phyloP scores from a whole-genome alignment of 2,797 vertebrate species.

The Dermochelys coriacea region DNA sequence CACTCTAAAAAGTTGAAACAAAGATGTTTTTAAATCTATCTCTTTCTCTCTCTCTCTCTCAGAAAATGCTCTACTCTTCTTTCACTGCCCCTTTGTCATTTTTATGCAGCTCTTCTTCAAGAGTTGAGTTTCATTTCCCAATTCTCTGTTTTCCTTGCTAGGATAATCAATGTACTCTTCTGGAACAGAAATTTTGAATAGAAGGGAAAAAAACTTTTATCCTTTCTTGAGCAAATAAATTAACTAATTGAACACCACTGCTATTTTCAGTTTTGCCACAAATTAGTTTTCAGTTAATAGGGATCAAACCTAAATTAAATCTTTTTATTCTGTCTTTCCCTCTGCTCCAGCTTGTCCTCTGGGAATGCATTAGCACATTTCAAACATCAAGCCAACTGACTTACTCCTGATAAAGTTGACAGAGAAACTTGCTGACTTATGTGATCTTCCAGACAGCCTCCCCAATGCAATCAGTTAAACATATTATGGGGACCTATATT shows the following conservation, averaged over 20 bases:
- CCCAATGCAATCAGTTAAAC: background rate
- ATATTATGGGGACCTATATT: background rate
- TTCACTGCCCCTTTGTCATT: background rate
- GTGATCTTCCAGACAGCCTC: background rate
- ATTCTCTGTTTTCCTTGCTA: background rate
- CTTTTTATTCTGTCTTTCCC: background rate
- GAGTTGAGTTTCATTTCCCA: fast-evolving
- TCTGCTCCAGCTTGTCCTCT: background rate
- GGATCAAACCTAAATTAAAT: background rate
- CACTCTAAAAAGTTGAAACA: background rate
- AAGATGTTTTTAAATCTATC: background rate
- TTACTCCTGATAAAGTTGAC: slow-evolving; percentile 18
- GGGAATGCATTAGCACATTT: background rate
- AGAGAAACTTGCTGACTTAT: background rate
- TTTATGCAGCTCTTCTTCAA: background rate
- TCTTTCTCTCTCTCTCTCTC: background rate
- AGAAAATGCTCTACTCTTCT: fast-evolving
- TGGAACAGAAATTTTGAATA: background rate
- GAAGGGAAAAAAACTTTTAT: background rate
- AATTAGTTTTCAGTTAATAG: background rate
- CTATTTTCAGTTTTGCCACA: background rate
- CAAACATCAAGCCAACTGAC: background rate
- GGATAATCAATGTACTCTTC: background rate
- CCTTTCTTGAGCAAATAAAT: background rate
- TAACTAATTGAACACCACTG: background rate